Evolutionary conservation across 2,797 vertebrate genomes (phyloP).

Genomic region (Pipistrellus pygmaeus): DNA sequence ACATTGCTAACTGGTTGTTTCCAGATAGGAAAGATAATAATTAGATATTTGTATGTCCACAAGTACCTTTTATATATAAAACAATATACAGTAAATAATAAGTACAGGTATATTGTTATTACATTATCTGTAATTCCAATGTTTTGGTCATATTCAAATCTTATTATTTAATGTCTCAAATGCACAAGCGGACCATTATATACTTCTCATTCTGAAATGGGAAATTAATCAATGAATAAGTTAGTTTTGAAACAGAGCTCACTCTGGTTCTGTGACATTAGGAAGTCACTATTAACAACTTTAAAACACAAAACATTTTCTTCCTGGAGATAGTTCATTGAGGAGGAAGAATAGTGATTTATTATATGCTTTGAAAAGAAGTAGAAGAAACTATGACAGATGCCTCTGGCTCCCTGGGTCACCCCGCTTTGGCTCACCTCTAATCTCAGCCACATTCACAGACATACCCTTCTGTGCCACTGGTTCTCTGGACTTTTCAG

Average conservation of each 20-base stretch:
- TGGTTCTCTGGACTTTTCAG: neutral
- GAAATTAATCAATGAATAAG: neutral
- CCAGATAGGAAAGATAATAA: neutral
- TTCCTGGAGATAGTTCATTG: neutral
- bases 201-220: neutral
- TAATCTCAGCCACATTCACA: neutral
- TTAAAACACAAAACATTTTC: constrained; percentile 3
- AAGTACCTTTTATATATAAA: neutral
- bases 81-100: neutral
- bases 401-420: neutral
- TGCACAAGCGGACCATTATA: neutral
- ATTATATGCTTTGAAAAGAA: constrained; percentile 1
- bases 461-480: neutral
- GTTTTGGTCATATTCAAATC: neutral
- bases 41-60: neutral
- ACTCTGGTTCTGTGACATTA: neutral
- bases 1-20: neutral
- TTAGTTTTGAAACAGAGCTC: neutral
- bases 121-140: neutral
- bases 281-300: neutral
- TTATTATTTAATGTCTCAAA: neutral
- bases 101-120: neutral
- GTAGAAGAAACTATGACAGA: neutral
- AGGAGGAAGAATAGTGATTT: constrained; percentile 36
- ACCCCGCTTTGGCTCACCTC: neutral